phyloP scores from a whole-genome alignment of 2,888 invertebrate species.

The Luperina testacea region DNA sequence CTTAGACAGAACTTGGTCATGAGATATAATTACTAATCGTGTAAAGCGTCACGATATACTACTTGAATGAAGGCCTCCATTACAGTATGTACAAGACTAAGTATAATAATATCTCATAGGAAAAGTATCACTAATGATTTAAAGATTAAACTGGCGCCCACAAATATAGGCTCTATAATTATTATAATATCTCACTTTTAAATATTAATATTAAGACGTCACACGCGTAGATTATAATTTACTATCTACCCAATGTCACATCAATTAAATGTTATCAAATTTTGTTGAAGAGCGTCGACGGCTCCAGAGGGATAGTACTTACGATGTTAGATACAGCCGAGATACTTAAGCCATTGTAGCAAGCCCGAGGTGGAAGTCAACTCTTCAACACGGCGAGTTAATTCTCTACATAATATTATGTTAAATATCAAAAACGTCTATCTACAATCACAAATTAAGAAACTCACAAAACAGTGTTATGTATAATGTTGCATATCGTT shows the following conservation, averaged over 20 bases:
- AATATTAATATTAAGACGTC: slow-evolving; percentile 57
- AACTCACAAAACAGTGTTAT: slow-evolving; percentile 74
- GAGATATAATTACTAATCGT: slow-evolving; percentile 76
- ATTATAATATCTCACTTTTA: slow-evolving; percentile 66
- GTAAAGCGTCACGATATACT: slow-evolving; percentile 72
- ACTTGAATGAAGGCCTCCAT: slow-evolving; percentile 87
- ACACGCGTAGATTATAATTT: slow-evolving; percentile 52
- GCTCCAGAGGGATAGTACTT: slow-evolving; percentile 9
- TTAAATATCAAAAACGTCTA: slow-evolving; percentile 71
- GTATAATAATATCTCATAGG: slow-evolving; percentile 77
- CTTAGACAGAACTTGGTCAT: slow-evolving; percentile 85
- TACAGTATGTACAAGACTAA: slow-evolving; percentile 79
- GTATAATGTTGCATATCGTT: slow-evolving; percentile 75
- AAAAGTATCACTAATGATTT: slow-evolving; percentile 78
- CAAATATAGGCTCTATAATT: slow-evolving; percentile 50
- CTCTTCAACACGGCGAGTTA: slow-evolving; percentile 62
- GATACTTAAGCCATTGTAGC: slow-evolving; percentile 13
- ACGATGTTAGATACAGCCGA: slow-evolving; percentile 35
- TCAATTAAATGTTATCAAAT: slow-evolving; percentile 44
- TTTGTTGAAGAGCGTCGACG: slow-evolving; percentile 47
- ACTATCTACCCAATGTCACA: slow-evolving; percentile 53
- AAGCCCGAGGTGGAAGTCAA: slow-evolving; percentile 45
- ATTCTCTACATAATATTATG: slow-evolving; percentile 61
- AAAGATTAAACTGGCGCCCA: slow-evolving; percentile 65
- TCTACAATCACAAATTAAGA: slow-evolving; percentile 77